Conservation (phyloP, 2,797 vertebrate genomes). For the Pseudotriccus pelzelni region DNA sequence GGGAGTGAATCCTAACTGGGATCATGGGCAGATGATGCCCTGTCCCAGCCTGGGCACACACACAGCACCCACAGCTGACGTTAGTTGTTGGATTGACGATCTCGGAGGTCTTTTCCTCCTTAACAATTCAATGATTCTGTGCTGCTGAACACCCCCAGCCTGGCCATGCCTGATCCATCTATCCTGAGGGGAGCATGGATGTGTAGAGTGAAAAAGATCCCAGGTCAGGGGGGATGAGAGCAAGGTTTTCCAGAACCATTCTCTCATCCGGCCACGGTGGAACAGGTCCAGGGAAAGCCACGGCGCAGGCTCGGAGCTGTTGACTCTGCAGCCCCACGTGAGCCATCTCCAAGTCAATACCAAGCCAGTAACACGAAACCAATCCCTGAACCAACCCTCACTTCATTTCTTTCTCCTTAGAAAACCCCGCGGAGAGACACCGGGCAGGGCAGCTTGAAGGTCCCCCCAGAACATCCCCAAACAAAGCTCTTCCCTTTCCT, state of each 20-base stretch:
- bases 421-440: neutral
- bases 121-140: accelerated
- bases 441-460: accelerated
- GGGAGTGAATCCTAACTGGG: accelerated
- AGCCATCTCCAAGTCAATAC: conserved; percentile 11
- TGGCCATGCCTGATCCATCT: accelerated
- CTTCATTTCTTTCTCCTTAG: neutral
- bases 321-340: conserved; percentile 33
- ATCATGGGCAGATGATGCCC: neutral
- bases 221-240: neutral
- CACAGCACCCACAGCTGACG: accelerated
- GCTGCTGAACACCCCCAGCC: neutral
- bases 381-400: neutral
- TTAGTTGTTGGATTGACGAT: accelerated
- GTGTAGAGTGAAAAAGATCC: accelerated
- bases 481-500: neutral
- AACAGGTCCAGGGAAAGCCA: neutral
- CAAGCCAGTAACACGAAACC: neutral
- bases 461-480: neutral
- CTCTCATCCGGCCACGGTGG: neutral
- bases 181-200: accelerated
- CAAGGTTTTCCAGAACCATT: neutral
- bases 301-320: neutral
- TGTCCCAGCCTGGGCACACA: neutral
- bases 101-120: neutral